Conservation (phyloP, 2,113 vertebrate genomes). For the Camelus dromedarius region DNA sequence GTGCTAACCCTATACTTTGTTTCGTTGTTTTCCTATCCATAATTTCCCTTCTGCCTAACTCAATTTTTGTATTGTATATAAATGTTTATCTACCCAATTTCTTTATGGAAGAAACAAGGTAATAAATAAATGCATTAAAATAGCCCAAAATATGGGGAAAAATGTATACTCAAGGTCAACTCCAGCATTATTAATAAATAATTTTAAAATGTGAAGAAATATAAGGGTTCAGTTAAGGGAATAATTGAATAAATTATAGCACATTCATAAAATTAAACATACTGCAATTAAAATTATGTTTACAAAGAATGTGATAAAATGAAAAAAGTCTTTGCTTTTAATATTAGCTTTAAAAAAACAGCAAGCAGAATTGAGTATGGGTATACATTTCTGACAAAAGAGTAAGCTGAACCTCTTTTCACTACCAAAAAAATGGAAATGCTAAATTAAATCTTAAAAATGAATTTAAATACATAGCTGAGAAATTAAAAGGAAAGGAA, state of each 20-base stretch:
- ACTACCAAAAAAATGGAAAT: constrained; percentile 30
- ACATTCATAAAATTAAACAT: constrained; percentile 43
- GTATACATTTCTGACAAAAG: constrained; percentile 31
- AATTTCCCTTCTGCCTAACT: neutral
- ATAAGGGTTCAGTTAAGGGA: constrained; percentile 18
- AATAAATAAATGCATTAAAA: constrained; percentile 48
- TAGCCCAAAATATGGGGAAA: neutral
- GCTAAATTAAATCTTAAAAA: neutral
- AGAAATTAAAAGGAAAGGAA: neutral
- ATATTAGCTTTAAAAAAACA: constrained; percentile 30
- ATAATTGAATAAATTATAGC: neutral
- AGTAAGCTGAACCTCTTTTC: neutral
- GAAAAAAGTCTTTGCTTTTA: neutral
- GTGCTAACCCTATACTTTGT: neutral
- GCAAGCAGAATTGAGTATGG: constrained; percentile 30
- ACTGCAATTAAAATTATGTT: neutral
- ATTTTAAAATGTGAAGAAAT: constrained; percentile 49
- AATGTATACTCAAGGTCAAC: neutral
- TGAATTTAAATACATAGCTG: constrained; percentile 3
- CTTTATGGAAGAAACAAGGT: constrained; percentile 28
- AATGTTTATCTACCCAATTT: neutral
- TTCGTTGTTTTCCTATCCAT: constrained; percentile 10
- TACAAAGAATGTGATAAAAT: constrained; percentile 35
- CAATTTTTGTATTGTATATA: constrained; percentile 36
- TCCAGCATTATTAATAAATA: constrained; percentile 13